A percentile compares a stretch with the other conserved stretches of the same genome.
These are phyloP conservation scores for Epizoanthus ramosus DNA, from an alignment of 92 coral and sea anemone species.

Conservation along the genomic window DNA sequence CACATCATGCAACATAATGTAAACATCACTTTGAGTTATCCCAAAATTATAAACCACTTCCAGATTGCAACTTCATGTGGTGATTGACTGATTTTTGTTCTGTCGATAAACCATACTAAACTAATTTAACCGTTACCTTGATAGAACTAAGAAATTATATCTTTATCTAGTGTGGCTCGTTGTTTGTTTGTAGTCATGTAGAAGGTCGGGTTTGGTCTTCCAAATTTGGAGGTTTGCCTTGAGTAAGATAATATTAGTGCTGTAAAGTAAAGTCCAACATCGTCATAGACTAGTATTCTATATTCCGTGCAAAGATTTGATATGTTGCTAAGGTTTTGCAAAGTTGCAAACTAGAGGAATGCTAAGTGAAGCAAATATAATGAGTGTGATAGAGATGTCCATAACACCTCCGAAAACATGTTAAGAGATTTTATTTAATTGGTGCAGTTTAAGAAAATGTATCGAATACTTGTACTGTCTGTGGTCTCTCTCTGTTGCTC, in stretches of 20 bases:
- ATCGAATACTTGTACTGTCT: no score
- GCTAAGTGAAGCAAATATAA: neutral
- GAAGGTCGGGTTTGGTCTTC: conserved; percentile 9
- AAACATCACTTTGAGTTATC: neutral
- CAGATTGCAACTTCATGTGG: neutral
- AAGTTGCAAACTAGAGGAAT: conserved; percentile 25
- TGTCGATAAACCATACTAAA: neutral
- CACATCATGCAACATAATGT: neutral
- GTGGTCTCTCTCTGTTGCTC: no score
- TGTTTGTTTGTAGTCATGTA: conserved; percentile 7
- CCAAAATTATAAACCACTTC: neutral
- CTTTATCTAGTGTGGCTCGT: neutral
- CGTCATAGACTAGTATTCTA: neutral
- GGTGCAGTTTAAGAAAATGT: no score
- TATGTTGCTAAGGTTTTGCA: neutral
- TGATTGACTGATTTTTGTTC: neutral
- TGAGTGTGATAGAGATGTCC: neutral
- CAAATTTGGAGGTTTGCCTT: conserved; percentile 25
- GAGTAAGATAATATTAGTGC: conserved; percentile 27
- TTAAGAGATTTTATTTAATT: no score
- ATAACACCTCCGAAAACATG: neutral
- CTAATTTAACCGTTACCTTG: conserved; percentile 4
- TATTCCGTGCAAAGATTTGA: neutral
- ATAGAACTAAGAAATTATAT: neutral
- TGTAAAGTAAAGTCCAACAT: conserved; percentile 16